Percentiles rank a stretch among this genome's conserved stretches.
Evolutionary conservation across 53 echinoderm and acorn worm species (phyloP).

Genomic region (Zoroaster sp.): DNA sequence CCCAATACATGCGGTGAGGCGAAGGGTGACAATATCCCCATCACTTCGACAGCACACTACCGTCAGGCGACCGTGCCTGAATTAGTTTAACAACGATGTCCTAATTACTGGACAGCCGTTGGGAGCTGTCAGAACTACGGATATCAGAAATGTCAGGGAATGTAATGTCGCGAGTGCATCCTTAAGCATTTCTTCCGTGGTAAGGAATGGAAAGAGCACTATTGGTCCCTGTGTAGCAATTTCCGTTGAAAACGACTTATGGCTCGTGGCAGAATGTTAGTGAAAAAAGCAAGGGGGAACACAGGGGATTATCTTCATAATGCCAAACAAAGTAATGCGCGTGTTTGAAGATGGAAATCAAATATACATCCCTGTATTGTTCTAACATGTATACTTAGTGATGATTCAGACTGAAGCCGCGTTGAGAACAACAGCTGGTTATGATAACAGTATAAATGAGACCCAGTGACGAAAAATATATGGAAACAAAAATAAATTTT

Average conservation of each 20-base stretch:
- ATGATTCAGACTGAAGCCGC: too few species aligned
- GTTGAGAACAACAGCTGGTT: too few species aligned
- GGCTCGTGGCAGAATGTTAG: not conserved
- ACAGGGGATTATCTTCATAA: not conserved
- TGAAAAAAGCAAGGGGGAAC: not conserved
- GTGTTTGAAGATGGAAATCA: not conserved
- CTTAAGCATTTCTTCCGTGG: not conserved
- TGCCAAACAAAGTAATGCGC: not conserved
- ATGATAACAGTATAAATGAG: too few species aligned
- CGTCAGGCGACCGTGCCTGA: constrained; percentile 12
- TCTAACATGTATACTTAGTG: too few species aligned
- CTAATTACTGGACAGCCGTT: constrained; percentile 3
- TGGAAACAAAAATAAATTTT: too few species aligned
- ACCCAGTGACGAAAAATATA: too few species aligned
- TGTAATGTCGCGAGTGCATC: not conserved
- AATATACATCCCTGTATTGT: too few species aligned
- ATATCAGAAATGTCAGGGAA: not conserved
- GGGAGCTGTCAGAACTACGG: not conserved
- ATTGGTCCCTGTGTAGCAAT: not conserved
- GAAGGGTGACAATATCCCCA: not conserved
- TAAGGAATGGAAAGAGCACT: not conserved
- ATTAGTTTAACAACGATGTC: constrained; percentile 38
- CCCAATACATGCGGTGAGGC: not conserved
- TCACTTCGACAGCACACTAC: not conserved
- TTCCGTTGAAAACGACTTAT: not conserved